phyloP scores from a whole-genome alignment of 2,113 vertebrate species.

The Chrysemys picta region DNA sequence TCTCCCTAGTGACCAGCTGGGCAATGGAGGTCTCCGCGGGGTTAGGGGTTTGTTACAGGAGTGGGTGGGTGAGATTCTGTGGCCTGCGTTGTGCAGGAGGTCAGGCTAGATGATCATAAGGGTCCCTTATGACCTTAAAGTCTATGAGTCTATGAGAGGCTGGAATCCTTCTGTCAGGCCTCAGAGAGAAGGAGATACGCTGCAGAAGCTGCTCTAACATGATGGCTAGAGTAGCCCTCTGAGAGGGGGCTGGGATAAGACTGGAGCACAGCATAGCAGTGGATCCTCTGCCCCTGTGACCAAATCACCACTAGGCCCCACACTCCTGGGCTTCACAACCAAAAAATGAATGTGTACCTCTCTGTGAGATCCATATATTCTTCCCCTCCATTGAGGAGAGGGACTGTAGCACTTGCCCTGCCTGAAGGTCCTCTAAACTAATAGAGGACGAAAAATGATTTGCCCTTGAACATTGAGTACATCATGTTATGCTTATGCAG shows the following conservation, averaged over 20 bases:
- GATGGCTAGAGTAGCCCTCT: neutral
- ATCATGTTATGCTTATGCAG: neutral
- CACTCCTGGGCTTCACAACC: neutral
- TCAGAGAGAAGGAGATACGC: neutral
- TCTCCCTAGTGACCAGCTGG: no score
- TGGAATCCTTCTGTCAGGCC: neutral
- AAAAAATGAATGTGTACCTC: neutral
- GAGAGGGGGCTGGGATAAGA: neutral
- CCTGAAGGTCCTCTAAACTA: neutral
- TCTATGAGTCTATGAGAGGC: no score
- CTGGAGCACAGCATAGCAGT: neutral
- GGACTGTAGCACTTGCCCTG: neutral
- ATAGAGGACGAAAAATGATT: neutral
- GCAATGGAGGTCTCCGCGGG: no score
- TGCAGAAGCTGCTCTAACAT: constrained; percentile 1
- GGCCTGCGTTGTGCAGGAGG: no score
- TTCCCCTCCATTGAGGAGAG: neutral
- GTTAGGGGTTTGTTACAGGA: no score
- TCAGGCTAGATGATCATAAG: no score
- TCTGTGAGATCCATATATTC: neutral
- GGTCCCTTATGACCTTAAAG: no score
- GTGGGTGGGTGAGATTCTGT: no score
- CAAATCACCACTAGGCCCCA: neutral
- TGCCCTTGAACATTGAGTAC: neutral
- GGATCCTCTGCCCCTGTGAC: constrained; percentile 15